Evolutionary conservation across 2,113 vertebrate species (phyloP).

Genomic region (Protobothrops mucrosquamatus): DNA sequence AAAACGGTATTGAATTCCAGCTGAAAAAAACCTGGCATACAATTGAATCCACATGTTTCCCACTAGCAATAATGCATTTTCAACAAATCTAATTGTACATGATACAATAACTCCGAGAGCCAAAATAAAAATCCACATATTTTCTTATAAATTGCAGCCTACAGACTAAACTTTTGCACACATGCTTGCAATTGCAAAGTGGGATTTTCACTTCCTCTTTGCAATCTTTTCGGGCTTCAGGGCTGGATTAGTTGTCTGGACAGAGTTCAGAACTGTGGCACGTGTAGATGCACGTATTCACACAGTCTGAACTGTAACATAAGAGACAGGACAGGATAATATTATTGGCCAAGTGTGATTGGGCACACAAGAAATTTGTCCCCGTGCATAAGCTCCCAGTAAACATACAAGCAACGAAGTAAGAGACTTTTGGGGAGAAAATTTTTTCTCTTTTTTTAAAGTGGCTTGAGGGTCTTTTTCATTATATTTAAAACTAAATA

Average conservation of each 20-base stretch:
- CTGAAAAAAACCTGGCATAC: background rate
- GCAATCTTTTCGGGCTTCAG: background rate
- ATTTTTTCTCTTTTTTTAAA: background rate
- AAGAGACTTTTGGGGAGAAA: background rate
- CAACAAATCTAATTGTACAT: background rate
- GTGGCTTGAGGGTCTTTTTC: background rate
- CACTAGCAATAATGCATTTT: background rate
- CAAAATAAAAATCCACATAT: background rate
- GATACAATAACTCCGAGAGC: background rate
- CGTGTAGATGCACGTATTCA: background rate
- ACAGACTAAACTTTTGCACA: background rate
- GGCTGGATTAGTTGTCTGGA: background rate
- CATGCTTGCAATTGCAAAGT: background rate
- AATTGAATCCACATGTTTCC: slow-evolving; percentile 13
- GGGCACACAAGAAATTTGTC: background rate
- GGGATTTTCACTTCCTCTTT: background rate
- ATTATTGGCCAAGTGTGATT: background rate
- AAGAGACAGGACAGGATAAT: no score
- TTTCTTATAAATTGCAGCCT: background rate
- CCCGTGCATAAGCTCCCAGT: background rate
- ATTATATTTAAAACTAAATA: background rate
- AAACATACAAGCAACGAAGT: background rate
- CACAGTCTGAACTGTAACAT: background rate
- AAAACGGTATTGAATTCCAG: background rate
- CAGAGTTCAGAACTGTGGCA: background rate